Evolutionary conservation across 2,888 invertebrate species (phyloP).

Genomic region (Idaea aversata): DNA sequence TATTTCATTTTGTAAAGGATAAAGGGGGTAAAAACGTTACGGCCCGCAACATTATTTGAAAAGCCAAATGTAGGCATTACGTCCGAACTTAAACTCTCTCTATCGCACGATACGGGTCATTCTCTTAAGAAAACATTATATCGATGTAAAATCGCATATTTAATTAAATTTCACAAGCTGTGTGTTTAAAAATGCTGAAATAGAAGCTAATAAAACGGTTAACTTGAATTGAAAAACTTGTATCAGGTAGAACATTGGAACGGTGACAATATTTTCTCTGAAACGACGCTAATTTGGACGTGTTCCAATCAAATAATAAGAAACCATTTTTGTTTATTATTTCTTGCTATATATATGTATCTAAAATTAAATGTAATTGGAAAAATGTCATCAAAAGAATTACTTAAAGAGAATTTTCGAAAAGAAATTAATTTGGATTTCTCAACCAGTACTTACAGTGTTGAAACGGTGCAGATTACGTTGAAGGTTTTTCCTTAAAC

Average conservation of each 20-base stretch:
- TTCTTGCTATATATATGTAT: neutral
- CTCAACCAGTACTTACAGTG: constrained; percentile 2
- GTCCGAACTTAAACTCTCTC: too few species aligned
- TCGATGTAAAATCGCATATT: neutral
- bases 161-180: neutral
- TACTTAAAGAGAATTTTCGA: neutral
- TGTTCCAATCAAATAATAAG: constrained; percentile 1
- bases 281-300: constrained; percentile 2
- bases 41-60: too few species aligned
- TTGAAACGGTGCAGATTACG: constrained; percentile 13
- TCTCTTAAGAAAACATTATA: neutral
- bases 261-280: constrained; percentile 2
- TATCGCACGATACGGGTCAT: too few species aligned
- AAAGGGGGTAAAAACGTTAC: too few species aligned
- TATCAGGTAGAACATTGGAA: neutral
- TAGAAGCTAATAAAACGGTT: neutral
- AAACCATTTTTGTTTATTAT: neutral
- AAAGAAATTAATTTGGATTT: constrained; percentile 7
- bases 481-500: constrained; percentile 21
- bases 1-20: too few species aligned
- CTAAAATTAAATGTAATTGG: neutral
- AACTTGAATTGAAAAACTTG: neutral
- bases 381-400: neutral
- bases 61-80: too few species aligned
- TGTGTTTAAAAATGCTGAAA: neutral